Base-by-base conservation (phyloP, 2,797 vertebrate genomes). In the Galaxias olidus region DNA sequence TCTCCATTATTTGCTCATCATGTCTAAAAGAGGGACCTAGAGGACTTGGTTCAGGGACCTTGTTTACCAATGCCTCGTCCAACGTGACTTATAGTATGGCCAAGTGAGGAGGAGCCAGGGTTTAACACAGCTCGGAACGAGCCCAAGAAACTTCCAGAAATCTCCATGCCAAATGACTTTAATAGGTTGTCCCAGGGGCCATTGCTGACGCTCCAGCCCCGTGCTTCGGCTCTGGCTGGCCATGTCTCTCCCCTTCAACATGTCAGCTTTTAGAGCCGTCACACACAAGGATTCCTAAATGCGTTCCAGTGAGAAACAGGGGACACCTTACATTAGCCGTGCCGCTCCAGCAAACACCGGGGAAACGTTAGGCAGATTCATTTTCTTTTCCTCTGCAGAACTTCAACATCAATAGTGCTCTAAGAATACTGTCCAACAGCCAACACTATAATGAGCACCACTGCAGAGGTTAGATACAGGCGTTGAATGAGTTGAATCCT, bases 121-220 rank as follows among this genome's bases (percentile, higher is more conserved):
- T 87, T 81, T 69, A 79, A 82, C 70, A 82, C 80, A 51, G 59
- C 71, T 82, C 78, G 80, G 81, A 83, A 84, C 77, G 82, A 83
- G 87, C 86, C 88, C 73, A 77, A 81, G n/a, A n/a, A n/a, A n/a
- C n/a, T n/a, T n/a, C n/a, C n/a, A 86, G 79, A 86, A 84, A 86
- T 81, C 80, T 79, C 77, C 11, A 63, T 72, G 78, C 83, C 83
- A 91, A 90, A 90, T 85, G 77, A 89, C 73, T 90, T 89, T 89
- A 88, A 89, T 89, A 87, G 86, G 81, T 83, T 78, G 53, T 89
- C 88, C 84, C 86, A 76, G 74, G 84, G 89, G 86, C 65, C 80
- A 78, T 67, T 72, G 83, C 60, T 87, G 85, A 87, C 84, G 80
- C 81, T 83, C 81, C 77, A 82, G 83, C 85, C 82, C 69, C 30